Conservation (phyloP, 2,888 invertebrate species). For the Brachyptera putata region DNA sequence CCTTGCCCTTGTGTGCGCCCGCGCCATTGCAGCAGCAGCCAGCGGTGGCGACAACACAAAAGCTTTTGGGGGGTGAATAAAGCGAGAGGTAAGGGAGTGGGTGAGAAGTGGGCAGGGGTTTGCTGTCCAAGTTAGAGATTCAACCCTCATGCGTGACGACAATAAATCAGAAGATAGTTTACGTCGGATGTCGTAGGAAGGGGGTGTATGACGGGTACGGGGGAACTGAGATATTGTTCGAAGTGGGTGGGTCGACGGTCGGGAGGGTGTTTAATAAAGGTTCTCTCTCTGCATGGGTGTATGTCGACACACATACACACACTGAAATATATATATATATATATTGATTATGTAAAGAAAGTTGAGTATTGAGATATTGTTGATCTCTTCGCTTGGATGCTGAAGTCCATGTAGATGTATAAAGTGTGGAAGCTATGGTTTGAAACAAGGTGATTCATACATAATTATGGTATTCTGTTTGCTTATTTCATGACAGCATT, state of each 20-base stretch:
- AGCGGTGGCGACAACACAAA: neutral
- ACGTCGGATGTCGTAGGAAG: neutral
- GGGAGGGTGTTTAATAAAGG: neutral
- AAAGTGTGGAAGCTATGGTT: no score
- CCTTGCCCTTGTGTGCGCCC: no score
- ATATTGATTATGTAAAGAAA: no score
- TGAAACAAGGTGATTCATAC: no score
- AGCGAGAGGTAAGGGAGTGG: neutral
- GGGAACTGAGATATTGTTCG: neutral
- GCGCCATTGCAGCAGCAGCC: neutral
- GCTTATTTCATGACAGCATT: no score
- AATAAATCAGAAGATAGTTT: slow-evolving; percentile 26
- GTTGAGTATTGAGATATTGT: no score
- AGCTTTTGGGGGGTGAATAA: neutral
- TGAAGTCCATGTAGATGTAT: no score
- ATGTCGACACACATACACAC: neutral
- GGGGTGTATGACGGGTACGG: neutral
- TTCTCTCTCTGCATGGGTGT: neutral
- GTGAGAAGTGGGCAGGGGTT: neutral
- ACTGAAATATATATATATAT: no score
- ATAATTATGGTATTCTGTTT: no score
- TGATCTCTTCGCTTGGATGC: no score
- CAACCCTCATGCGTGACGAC: slow-evolving; percentile 23
- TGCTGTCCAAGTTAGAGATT: slow-evolving; percentile 20
- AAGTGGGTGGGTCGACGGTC: neutral